phyloP scores from a whole-genome alignment of 2,888 invertebrate genomes.

The Hypomecis atomaria region DNA sequence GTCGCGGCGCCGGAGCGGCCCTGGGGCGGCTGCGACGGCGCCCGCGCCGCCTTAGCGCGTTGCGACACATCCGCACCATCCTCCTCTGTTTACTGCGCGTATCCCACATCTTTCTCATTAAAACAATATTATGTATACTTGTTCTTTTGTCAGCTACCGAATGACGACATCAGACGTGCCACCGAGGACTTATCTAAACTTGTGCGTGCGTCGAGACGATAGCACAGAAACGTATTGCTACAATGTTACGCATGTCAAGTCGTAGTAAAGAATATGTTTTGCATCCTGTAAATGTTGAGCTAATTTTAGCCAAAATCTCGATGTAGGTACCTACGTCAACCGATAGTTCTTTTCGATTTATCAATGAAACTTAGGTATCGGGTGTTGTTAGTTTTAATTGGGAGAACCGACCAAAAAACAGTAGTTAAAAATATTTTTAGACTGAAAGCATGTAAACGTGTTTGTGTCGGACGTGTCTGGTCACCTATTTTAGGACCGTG shows the following conservation, averaged over 20 bases:
- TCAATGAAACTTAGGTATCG: constrained; percentile 22
- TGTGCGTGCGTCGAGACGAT: constrained; percentile 14
- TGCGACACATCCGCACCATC: constrained; percentile 59
- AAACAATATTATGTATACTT: constrained; percentile 25
- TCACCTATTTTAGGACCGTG: constrained; percentile 53
- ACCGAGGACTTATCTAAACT: constrained; percentile 17
- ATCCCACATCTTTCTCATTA: constrained; percentile 26
- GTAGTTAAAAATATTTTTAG: constrained; percentile 6
- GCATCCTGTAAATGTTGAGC: not conserved
- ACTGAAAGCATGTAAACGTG: constrained; percentile 16
- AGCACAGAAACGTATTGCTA: constrained; percentile 8
- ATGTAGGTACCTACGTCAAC: not conserved
- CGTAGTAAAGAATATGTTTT: constrained; percentile 5
- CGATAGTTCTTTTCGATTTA: constrained; percentile 18
- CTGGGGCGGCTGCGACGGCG: constrained; percentile 31
- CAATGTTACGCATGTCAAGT: constrained; percentile 16
- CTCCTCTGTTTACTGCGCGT: constrained; percentile 36
- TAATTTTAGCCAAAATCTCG: constrained; percentile 2
- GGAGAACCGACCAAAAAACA: constrained; percentile 7
- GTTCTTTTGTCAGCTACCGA: constrained; percentile 28
- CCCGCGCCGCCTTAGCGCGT: constrained; percentile 58
- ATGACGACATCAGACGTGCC: constrained; percentile 27
- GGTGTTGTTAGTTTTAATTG: constrained; percentile 6
- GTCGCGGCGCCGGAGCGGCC: constrained; percentile 50
- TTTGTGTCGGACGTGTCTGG: constrained; percentile 56